These are phyloP conservation scores for Phylloscopus trochilus DNA, from an alignment of 2,113 vertebrate species.

Conservation along the genomic window DNA sequence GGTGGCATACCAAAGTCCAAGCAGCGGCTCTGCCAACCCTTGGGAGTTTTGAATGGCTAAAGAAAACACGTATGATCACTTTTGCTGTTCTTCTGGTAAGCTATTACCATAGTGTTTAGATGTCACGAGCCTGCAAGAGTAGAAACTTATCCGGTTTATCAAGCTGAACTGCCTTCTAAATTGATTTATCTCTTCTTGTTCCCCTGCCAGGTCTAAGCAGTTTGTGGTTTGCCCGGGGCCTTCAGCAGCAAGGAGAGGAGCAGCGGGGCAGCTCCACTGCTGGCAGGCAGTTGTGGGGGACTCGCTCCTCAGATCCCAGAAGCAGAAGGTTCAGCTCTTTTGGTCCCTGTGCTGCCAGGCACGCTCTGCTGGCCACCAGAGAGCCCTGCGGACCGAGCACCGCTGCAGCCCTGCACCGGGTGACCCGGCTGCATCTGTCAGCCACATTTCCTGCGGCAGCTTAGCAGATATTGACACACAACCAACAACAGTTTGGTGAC, in stretches of 20 bases:
- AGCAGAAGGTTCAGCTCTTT: neutral
- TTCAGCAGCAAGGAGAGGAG: neutral
- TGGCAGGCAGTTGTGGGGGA: neutral
- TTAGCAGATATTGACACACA: neutral
- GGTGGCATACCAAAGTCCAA: neutral
- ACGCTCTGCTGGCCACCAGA: neutral
- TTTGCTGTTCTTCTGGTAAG: neutral
- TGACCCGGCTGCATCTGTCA: neutral
- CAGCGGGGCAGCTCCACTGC: accelerated
- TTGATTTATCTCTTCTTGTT: neutral
- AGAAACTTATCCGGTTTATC: slow-evolving; percentile 8
- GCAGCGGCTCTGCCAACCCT: accelerated
- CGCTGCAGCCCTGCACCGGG: neutral
- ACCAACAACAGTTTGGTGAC: neutral
- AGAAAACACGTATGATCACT: neutral
- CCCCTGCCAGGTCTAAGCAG: neutral
- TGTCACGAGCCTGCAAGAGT: neutral
- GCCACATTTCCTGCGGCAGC: neutral
- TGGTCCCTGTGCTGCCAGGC: accelerated
- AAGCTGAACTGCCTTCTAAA: slow-evolving; percentile 18
- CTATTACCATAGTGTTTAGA: neutral
- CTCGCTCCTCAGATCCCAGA: accelerated
- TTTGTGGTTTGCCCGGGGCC: neutral
- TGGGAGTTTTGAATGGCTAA: neutral
- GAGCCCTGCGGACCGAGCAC: neutral